Evolutionary conservation across 1,140 invertebrate species (phyloP).

Genomic region (Trissolcus basalis): DNA sequence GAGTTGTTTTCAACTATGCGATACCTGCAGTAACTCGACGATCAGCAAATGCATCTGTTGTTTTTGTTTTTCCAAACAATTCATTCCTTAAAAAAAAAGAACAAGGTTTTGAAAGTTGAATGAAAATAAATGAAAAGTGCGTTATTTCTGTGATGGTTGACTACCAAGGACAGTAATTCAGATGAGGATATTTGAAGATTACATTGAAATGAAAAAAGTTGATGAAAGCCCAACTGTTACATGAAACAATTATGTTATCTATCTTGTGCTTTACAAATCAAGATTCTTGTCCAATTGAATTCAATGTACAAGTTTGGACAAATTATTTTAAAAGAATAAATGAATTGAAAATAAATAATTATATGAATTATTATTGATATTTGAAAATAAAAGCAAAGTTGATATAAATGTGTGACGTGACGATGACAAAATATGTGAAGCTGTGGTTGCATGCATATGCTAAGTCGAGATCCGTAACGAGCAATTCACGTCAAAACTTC

Average conservation of each 20-base stretch:
- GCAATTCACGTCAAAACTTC: constrained; percentile 25
- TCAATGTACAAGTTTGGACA: not conserved
- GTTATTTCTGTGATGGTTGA: constrained; percentile 7
- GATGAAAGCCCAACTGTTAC: constrained; percentile 1
- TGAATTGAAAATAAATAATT: too few species aligned
- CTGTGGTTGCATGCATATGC: constrained; percentile 10
- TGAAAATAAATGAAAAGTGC: constrained; percentile 3
- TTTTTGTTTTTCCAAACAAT: constrained; percentile 68
- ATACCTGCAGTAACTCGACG: constrained; percentile 63
- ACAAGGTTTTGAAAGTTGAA: not conserved
- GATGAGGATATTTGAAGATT: constrained; percentile 15
- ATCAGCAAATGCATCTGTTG: constrained; percentile 58
- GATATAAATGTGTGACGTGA: too few species aligned
- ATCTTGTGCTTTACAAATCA: not conserved
- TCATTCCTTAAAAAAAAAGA: constrained; percentile 65
- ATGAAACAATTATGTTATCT: constrained; percentile 15
- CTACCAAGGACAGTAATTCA: too few species aligned
- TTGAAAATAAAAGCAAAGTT: too few species aligned
- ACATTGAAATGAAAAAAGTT: constrained; percentile 16
- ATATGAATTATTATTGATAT: too few species aligned
- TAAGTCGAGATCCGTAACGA: constrained; percentile 10
- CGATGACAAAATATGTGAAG: constrained; percentile 25
- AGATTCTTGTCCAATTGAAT: not conserved
- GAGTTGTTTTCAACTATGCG: not conserved
- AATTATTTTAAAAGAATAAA: not conserved